Percentiles rank a stretch among this genome's conserved stretches.
phyloP scores from a whole-genome alignment of 2,888 invertebrate genomes.

The Latheticus oryzae region DNA sequence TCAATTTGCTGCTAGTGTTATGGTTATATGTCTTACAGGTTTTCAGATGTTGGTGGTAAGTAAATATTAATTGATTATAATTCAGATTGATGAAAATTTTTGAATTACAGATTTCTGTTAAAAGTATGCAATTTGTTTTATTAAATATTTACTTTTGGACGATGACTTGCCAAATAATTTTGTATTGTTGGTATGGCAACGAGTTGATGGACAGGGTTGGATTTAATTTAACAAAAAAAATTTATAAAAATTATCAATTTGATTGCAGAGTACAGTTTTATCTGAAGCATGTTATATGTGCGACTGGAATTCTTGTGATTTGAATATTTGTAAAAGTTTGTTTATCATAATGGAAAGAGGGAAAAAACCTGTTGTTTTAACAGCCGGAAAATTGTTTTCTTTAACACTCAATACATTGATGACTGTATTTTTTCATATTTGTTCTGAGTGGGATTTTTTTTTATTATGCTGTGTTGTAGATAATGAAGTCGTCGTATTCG shows the following conservation, averaged over 20 bases:
- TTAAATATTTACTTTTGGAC: slow-evolving; percentile 37
- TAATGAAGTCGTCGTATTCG: slow-evolving; percentile 1
- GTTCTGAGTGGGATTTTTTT: too few relatives aligned
- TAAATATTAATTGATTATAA: slow-evolving; percentile 5
- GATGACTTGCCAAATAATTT: slow-evolving; percentile 38
- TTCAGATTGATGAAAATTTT: background rate
- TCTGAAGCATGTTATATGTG: slow-evolving; percentile 62
- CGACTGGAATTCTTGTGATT: slow-evolving; percentile 61
- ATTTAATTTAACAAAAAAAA: background rate
- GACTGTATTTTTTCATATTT: too few relatives aligned
- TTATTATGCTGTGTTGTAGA: too few relatives aligned
- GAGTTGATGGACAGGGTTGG: slow-evolving; percentile 38
- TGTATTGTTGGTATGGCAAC: slow-evolving; percentile 43
- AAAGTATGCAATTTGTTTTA: slow-evolving; percentile 7
- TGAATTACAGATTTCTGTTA: background rate
- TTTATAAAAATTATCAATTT: slow-evolving; percentile 4
- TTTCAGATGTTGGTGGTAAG: slow-evolving; percentile 36
- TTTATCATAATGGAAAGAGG: slow-evolving; percentile 65
- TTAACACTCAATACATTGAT: slow-evolving; percentile 67
- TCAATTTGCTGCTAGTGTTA: slow-evolving; percentile 25
- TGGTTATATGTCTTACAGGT: slow-evolving; percentile 33
- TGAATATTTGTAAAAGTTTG: slow-evolving; percentile 61
- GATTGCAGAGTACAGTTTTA: slow-evolving; percentile 63
- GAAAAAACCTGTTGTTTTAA: slow-evolving; percentile 65
- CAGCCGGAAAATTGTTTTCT: slow-evolving; percentile 65